phyloP scores from a whole-genome alignment of 2,888 invertebrate species.

The Amphipyra berbera region DNA sequence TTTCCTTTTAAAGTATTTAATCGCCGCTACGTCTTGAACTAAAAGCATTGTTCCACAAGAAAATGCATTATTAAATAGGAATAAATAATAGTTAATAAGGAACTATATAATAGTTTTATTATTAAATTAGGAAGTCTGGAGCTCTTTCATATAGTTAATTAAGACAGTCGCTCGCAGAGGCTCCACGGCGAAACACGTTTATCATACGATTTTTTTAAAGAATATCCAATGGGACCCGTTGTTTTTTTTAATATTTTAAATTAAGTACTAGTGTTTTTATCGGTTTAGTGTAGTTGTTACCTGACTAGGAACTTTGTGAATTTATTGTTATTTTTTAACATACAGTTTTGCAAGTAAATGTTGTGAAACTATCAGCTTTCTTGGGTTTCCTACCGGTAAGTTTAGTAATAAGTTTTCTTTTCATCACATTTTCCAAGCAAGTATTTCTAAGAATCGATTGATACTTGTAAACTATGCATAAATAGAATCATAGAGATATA shows the following conservation, averaged over 20 bases:
- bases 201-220: slow-evolving; percentile 14
- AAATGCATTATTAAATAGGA: slow-evolving; percentile 18
- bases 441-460: too few relatives aligned
- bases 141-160: slow-evolving; percentile 27
- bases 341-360: slow-evolving; percentile 12
- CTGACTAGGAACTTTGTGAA: slow-evolving; percentile 20
- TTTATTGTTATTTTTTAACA: slow-evolving; percentile 1
- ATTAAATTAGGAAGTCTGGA: slow-evolving; percentile 6
- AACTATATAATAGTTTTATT: slow-evolving; percentile 19
- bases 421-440: background rate
- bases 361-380: slow-evolving; percentile 29
- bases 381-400: slow-evolving; percentile 40
- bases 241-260: slow-evolving; percentile 16
- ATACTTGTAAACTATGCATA: too few relatives aligned
- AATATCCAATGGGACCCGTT: slow-evolving; percentile 10
- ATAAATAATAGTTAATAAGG: slow-evolving; percentile 8
- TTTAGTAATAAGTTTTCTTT: slow-evolving; percentile 17
- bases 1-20: too few relatives aligned
- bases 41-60: background rate
- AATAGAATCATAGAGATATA: too few relatives aligned
- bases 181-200: slow-evolving; percentile 47
- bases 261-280: slow-evolving; percentile 14
- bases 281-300: slow-evolving; percentile 24
- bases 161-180: slow-evolving; percentile 52
- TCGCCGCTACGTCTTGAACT: background rate